phyloP scores from a whole-genome alignment of 2,888 invertebrate species.

The Tipula confusa region DNA sequence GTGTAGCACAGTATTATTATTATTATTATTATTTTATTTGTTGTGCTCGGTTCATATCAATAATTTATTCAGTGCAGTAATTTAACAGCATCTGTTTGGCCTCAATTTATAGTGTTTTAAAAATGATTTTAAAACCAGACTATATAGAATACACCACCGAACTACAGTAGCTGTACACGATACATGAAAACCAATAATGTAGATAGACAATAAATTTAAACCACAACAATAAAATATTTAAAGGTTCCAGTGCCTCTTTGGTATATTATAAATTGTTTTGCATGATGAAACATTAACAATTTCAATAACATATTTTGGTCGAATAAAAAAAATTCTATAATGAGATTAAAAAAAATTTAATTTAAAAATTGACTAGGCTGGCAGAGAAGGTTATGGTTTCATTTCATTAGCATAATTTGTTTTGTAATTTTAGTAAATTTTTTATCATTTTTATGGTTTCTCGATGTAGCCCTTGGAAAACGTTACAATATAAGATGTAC shows the following conservation, averaged over 20 bases:
- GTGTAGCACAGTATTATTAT: not conserved
- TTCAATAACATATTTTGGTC: not conserved
- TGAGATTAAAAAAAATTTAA: not conserved
- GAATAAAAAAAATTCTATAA: not conserved
- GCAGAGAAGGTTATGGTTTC: too few species aligned
- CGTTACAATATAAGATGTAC: too few species aligned
- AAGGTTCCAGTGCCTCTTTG: not conserved
- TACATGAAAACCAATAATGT: not conserved
- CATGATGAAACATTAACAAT: not conserved
- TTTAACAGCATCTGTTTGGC: not conserved
- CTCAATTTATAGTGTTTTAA: not conserved
- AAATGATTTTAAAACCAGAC: not conserved
- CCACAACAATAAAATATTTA: not conserved
- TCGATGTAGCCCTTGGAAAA: too few species aligned
- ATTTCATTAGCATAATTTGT: too few species aligned
- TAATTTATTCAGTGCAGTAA: not conserved
- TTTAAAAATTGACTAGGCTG: too few species aligned
- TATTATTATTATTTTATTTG: not conserved
- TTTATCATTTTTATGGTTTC: too few species aligned
- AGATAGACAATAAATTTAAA: not conserved
- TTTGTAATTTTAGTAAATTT: too few species aligned
- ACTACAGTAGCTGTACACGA: not conserved
- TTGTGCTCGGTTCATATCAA: not conserved
- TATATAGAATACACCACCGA: not conserved
- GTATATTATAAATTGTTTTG: too few species aligned